Evolutionary conservation across 2,113 vertebrate genomes (phyloP).

Genomic region (Mesitornis unicolor): DNA sequence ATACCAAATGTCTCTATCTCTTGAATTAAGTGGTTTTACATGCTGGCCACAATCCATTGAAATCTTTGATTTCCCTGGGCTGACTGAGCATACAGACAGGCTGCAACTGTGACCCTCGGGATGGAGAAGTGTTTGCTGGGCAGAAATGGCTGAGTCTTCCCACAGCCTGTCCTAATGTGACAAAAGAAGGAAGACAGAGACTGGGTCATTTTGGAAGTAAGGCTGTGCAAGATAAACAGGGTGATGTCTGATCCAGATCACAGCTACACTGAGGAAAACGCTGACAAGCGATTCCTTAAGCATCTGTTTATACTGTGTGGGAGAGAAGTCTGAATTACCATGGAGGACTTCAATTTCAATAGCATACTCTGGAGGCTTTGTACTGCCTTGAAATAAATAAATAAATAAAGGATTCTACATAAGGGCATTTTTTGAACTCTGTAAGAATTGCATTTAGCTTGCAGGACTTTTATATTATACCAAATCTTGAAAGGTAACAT

Average conservation of each 20-base stretch:
- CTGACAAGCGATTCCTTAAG: neutral
- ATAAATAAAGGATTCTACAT: neutral
- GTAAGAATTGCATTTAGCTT: neutral
- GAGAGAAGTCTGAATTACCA: slow-evolving; percentile 1
- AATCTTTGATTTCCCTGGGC: neutral
- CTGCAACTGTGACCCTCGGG: accelerated
- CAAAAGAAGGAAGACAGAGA: neutral
- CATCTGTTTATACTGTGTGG: neutral
- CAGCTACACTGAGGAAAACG: neutral
- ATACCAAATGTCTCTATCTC: neutral
- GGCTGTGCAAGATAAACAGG: neutral
- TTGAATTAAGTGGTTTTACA: neutral
- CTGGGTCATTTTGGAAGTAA: neutral
- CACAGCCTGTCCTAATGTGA: neutral
- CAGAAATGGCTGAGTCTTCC: neutral
- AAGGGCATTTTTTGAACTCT: neutral
- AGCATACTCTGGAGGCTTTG: neutral
- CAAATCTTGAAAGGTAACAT: neutral
- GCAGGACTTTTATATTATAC: neutral
- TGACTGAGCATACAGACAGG: neutral
- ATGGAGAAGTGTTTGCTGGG: neutral
- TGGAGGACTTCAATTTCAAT: neutral
- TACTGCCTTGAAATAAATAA: neutral
- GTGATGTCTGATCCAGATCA: neutral
- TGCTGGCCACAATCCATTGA: neutral